These are phyloP conservation scores for Lota lota DNA, from an alignment of 2,113 vertebrate genomes.

Conservation along the genomic window DNA sequence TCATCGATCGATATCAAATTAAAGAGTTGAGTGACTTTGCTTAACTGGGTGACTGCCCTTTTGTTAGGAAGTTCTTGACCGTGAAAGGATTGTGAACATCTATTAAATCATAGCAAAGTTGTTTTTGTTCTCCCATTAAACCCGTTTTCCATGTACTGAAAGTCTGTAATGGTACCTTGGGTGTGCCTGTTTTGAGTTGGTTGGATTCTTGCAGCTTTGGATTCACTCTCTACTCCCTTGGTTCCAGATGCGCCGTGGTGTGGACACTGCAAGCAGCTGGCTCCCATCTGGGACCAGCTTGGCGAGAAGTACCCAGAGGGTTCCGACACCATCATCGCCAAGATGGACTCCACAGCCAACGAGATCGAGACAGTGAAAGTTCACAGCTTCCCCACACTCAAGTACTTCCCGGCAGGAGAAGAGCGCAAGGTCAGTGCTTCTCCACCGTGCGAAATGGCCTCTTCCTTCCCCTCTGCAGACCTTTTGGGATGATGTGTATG, in stretches of 20 bases:
- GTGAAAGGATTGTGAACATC: no score
- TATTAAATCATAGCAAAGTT: no score
- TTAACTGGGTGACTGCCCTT: no score
- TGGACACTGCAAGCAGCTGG: constrained; percentile 96
- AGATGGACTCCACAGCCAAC: constrained; percentile 96
- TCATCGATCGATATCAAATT: no score
- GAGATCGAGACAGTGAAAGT: constrained; percentile 94
- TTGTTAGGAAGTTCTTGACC: no score
- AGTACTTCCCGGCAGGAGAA: constrained; percentile 89
- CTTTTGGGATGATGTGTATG: background rate
- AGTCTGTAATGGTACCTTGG: no score
- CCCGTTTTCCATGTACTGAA: no score
- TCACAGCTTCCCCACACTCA: constrained; percentile 96
- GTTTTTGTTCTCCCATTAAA: no score
- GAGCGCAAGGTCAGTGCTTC: constrained; percentile 77
- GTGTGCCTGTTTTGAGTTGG: no score
- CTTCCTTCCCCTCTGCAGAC: background rate
- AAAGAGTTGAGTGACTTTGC: no score
- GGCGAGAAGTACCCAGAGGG: constrained; percentile 88
- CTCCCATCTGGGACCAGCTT: constrained; percentile 96
- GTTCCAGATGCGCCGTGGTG: constrained; percentile 94
- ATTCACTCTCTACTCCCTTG: background rate
- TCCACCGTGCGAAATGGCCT: no score
- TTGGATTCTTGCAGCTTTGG: background rate
- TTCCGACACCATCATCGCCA: constrained; percentile 81